phyloP scores from a whole-genome alignment of 1,140 invertebrate species.

The Rhopalosiphum padi region DNA sequence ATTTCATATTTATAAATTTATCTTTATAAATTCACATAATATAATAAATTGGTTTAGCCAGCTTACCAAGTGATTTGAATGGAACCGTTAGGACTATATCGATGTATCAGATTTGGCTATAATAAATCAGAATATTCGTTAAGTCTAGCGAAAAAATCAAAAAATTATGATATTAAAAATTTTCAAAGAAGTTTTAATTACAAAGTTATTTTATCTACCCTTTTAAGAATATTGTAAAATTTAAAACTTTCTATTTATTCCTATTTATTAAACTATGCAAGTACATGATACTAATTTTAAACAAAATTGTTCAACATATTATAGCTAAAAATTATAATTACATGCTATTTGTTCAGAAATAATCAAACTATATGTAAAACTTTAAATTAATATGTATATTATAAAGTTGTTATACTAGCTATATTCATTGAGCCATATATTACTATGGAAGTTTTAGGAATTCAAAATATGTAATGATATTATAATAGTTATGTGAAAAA shows the following conservation, averaged over 20 bases:
- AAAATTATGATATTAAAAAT: neutral
- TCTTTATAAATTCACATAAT: too few species aligned
- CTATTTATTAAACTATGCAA: slow-evolving; percentile 14
- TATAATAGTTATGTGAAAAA: neutral
- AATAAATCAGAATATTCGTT: neutral
- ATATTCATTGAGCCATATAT: neutral
- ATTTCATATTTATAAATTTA: neutral
- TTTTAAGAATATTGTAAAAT: neutral
- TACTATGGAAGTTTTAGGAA: neutral
- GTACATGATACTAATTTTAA: neutral
- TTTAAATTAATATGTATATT: neutral
- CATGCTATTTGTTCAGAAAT: neutral
- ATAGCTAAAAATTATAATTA: neutral
- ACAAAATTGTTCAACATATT: neutral
- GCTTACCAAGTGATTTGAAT: too few species aligned
- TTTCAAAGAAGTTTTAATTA: neutral
- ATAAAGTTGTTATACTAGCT: neutral
- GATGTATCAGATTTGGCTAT: neutral
- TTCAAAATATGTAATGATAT: neutral
- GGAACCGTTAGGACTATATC: neutral
- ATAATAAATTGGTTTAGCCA: too few species aligned
- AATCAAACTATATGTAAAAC: slow-evolving; percentile 1
- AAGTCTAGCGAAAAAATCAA: neutral
- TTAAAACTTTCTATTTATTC: neutral
- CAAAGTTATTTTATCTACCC: neutral